Conservation (phyloP, 2,888 invertebrate species). For the Keiferia lycopersicella region DNA sequence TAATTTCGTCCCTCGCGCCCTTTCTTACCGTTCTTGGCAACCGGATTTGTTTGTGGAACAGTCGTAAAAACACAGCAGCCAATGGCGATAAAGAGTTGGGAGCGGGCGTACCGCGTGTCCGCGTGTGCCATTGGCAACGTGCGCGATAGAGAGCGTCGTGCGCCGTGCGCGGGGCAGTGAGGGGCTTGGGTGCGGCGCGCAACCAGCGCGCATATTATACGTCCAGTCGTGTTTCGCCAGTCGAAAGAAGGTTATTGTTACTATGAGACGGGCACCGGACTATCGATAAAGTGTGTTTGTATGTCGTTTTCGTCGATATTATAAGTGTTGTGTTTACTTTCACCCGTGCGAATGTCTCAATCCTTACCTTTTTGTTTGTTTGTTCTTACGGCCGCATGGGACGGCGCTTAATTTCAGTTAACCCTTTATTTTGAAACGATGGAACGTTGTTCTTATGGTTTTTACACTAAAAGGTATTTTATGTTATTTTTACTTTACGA, state of each 20-base stretch:
- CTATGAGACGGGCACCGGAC: conserved; percentile 76
- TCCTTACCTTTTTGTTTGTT: conserved; percentile 77
- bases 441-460: conserved; percentile 90
- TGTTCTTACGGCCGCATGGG: conserved; percentile 76
- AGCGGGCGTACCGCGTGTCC: conserved; percentile 56
- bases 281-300: conserved; percentile 81
- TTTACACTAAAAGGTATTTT: conserved; percentile 91
- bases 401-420: conserved; percentile 80
- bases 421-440: conserved; percentile 84
- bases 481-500: conserved; percentile 77
- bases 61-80: conserved; percentile 64
- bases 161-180: conserved; percentile 50
- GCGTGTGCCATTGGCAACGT: conserved; percentile 61
- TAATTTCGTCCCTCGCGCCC: conserved; percentile 77
- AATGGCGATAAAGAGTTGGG: conserved; percentile 52
- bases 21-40: conserved; percentile 72
- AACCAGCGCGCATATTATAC: conserved; percentile 52
- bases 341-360: conserved; percentile 80
- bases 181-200: conserved; percentile 66
- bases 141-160: conserved; percentile 55
- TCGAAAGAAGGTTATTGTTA: conserved; percentile 77
- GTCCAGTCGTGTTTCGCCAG: conserved; percentile 73
- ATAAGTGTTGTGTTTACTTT: conserved; percentile 81
- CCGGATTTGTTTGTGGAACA: conserved; percentile 78
- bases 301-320: conserved; percentile 81